Conservation (phyloP, 92 coral and sea anemone species). For the Parazoanthus darwini region DNA sequence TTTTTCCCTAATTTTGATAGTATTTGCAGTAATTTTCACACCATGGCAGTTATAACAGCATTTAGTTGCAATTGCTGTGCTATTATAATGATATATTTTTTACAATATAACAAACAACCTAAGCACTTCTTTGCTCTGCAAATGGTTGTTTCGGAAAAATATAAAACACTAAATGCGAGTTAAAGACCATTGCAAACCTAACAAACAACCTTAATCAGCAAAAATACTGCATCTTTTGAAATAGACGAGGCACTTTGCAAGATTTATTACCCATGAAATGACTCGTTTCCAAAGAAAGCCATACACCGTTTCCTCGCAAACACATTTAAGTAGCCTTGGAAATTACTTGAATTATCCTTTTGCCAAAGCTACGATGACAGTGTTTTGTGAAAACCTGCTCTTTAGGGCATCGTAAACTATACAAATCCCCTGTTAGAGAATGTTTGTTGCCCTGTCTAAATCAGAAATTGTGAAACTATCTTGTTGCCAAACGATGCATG, state of each 20-base stretch:
- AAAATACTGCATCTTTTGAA: slow-evolving; percentile 29
- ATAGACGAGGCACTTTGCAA: slow-evolving; percentile 40
- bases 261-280: slow-evolving; percentile 36
- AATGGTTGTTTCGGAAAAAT: slow-evolving; percentile 11
- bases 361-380: neutral
- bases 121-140: slow-evolving; percentile 12
- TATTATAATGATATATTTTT: slow-evolving; percentile 36
- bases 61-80: slow-evolving; percentile 45
- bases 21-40: slow-evolving; percentile 42
- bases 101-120: slow-evolving; percentile 32
- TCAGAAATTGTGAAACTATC: neutral
- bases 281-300: slow-evolving; percentile 32
- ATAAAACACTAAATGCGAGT: neutral
- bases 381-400: slow-evolving; percentile 7
- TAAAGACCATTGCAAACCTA: slow-evolving; percentile 15
- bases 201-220: slow-evolving; percentile 21
- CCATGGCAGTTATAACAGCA: slow-evolving; percentile 44
- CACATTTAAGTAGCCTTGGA: slow-evolving; percentile 31
- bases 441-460: slow-evolving; percentile 8
- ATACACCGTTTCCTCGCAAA: slow-evolving; percentile 38
- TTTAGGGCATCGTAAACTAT: slow-evolving; percentile 26
- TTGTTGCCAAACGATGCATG: neutral
- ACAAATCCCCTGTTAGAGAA: neutral
- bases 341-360: slow-evolving; percentile 33
- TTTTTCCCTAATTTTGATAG: slow-evolving; percentile 38